Evolutionary conservation across 2,113 vertebrate genomes (phyloP).

Genomic region (Sebastes schlegelii): DNA sequence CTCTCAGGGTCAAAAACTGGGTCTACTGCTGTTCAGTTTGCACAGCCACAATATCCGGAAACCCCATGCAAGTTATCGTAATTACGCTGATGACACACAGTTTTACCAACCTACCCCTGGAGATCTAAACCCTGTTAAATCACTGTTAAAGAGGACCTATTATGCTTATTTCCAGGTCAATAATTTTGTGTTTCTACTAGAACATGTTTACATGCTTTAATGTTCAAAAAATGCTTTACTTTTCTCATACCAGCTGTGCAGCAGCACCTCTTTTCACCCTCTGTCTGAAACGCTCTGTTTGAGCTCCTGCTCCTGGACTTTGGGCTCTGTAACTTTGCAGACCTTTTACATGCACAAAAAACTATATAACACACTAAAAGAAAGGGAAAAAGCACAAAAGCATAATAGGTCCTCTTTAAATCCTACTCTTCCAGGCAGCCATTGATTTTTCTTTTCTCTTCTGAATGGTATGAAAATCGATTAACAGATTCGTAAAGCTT

Average conservation of each 20-base stretch:
- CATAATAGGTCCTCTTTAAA: not conserved
- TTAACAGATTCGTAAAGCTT: not conserved
- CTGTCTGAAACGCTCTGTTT: too few relatives aligned
- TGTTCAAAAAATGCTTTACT: too few relatives aligned
- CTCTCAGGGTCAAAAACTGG: not conserved
- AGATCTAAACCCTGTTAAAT: not conserved
- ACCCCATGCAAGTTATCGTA: not conserved
- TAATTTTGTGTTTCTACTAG: too few relatives aligned
- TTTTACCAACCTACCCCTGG: not conserved
- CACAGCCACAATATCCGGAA: not conserved
- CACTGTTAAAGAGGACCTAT: not conserved
- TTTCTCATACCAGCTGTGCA: too few relatives aligned
- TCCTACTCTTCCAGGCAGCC: not conserved
- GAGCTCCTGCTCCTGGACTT: too few relatives aligned
- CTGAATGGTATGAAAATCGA: not conserved
- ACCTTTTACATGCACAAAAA: too few relatives aligned
- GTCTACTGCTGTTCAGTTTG: not conserved
- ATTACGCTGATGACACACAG: not conserved
- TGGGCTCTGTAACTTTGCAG: too few relatives aligned
- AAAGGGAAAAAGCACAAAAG: too few relatives aligned
- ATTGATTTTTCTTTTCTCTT: not conserved
- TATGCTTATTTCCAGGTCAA: too few relatives aligned
- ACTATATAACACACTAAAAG: too few relatives aligned
- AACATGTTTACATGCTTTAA: too few relatives aligned
- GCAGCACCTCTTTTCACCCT: too few relatives aligned